Percentiles rank a stretch among this genome's conserved stretches.
These are phyloP conservation scores for Myotis myotis DNA, from an alignment of 2,797 vertebrate genomes.

Conservation along the genomic window DNA sequence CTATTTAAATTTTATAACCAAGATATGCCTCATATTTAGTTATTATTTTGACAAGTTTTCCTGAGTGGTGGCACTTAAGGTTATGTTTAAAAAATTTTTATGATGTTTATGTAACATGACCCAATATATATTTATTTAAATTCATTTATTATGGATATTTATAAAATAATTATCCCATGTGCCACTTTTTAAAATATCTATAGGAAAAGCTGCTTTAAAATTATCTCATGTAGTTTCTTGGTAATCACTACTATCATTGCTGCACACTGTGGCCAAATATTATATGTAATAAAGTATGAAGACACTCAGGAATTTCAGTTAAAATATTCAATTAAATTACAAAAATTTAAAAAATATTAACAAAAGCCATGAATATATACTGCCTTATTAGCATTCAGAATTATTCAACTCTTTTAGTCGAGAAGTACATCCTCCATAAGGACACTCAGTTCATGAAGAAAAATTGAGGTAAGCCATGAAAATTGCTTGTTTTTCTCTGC, in stretches of 20 bases:
- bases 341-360: not conserved
- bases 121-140: not conserved
- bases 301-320: not conserved
- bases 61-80: not conserved
- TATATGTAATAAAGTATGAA: not conserved
- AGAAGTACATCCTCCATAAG: not conserved
- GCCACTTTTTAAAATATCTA: not conserved
- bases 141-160: not conserved
- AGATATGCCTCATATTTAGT: not conserved
- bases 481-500: not conserved
- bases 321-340: not conserved
- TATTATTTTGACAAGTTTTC: constrained; percentile 1
- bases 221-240: not conserved
- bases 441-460: not conserved
- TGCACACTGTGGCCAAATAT: not conserved
- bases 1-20: constrained; percentile 10
- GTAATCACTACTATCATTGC: not conserved
- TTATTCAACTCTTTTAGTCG: not conserved
- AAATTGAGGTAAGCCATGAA: not conserved
- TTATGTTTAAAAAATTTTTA: not conserved
- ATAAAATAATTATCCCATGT: not conserved
- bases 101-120: not conserved
- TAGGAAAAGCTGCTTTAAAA: not conserved
- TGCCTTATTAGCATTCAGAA: not conserved
- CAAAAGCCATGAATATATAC: not conserved